Base-by-base conservation (phyloP, 1,140 invertebrate genomes). In the Chironomus striatipennis region DNA sequence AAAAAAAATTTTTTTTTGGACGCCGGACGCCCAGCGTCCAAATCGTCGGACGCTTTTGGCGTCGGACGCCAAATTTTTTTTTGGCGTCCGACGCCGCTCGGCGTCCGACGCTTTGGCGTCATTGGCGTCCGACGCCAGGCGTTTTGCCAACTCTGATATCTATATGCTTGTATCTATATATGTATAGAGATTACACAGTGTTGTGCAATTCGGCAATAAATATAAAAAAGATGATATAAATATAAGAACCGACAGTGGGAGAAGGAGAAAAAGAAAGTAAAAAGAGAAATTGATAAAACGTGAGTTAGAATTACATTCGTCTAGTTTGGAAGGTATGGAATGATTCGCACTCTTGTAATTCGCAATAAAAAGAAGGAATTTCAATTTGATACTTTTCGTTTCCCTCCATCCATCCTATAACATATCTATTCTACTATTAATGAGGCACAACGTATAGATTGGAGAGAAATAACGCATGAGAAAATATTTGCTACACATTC, bases 201-300 rank as follows among this genome's bases (percentile, higher is more conserved):
- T 70, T 70, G 17, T 18, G 65, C 65, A 70, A 70, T 70, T 70
- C 20, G 65, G 65, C 20, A 70, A 70, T 70, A 70, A 70, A 70
- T 70, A 70, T 70, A 70, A 70, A 70, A 57, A 70, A 70, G 65
- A 70, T 70, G 65, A 70, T 70, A 70, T 70, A 70, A 70, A 70
- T 70, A 70, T 70, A 70, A 57, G 47, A 57, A 57, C 47, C 47
- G 47, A 57, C 47, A 57, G 47, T 57, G n/a, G 12, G 12, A 57
- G 47, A 57, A 15, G 8, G 7, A 57, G 15, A 15, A 7, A 70
- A 70, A 57, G 12, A 15, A 15, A 15, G 7, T 5, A 15, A 15
- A 20, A 70, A 70, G 65, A 70, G 18, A 70, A 70, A 70, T 70
- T 70, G 65, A 70, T 70, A 70, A 70, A 70, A 70, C 65, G 65